Conservation (phyloP, 2,797 vertebrate genomes). For the Phylloscopus collybita region DNA sequence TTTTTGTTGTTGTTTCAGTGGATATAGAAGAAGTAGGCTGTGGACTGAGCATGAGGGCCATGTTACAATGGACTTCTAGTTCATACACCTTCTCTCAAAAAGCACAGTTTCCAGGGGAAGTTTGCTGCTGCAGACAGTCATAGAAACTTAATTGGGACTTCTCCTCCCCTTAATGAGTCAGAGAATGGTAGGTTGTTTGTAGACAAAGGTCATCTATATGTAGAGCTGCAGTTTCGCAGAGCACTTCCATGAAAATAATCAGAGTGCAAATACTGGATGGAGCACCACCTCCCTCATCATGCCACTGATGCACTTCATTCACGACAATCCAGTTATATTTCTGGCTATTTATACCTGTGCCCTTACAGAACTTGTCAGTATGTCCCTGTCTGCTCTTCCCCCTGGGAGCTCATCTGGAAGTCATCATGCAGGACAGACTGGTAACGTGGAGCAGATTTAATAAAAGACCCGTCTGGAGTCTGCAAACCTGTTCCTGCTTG, state of each 20-base stretch:
- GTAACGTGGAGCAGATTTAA: not conserved
- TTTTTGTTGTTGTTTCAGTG: not conserved
- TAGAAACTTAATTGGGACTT: not conserved
- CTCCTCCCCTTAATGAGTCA: not conserved
- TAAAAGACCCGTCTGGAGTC: not conserved
- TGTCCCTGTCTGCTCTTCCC: constrained; percentile 46
- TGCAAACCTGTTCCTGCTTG: not conserved
- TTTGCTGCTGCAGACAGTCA: not conserved
- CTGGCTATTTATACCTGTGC: not conserved
- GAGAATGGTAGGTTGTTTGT: not conserved
- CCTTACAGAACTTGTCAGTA: not conserved
- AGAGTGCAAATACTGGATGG: not conserved
- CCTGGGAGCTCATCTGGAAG: constrained; percentile 14
- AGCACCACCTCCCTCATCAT: constrained; percentile 22
- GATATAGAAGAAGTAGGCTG: not conserved
- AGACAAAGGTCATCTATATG: not conserved
- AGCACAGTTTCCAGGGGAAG: not conserved
- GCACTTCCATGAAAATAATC: not conserved
- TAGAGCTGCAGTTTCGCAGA: not conserved
- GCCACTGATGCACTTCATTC: constrained; percentile 26
- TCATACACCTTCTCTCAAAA: not conserved
- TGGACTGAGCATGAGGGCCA: not conserved
- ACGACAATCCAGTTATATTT: constrained; percentile 35
- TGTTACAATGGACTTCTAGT: not conserved
- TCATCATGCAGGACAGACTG: not conserved